phyloP scores from a whole-genome alignment of 2,888 invertebrate genomes.

The Lissonota sp. region DNA sequence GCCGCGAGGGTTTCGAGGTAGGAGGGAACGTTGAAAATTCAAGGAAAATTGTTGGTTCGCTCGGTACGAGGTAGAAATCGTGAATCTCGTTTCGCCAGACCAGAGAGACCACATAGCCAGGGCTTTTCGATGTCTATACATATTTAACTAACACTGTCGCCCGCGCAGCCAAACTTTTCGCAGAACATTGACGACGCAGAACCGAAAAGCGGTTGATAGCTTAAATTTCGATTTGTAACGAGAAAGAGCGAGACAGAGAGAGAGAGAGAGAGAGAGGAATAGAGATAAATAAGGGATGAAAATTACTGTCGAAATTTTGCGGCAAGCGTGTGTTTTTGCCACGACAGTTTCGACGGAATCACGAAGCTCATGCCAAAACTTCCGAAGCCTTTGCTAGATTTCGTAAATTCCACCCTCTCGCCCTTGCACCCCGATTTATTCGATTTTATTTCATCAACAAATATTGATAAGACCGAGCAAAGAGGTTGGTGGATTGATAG shows the following conservation, averaged over 20 bases:
- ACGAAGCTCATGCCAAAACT: background rate
- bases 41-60: constrained; percentile 32
- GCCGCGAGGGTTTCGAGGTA: background rate
- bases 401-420: no score
- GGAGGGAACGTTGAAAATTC: constrained; percentile 4
- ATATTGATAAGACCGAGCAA: no score
- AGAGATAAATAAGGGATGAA: background rate
- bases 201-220: background rate
- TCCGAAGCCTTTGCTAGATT: no score
- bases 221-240: constrained; percentile 12
- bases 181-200: background rate
- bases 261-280: background rate
- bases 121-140: background rate
- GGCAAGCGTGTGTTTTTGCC: constrained; percentile 11
- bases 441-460: no score
- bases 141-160: background rate
- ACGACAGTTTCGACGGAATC: constrained; percentile 11
- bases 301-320: constrained; percentile 17
- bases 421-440: no score
- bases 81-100: constrained; percentile 16
- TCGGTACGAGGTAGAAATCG: constrained; percentile 20
- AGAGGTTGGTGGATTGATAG: no score
- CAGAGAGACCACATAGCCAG: constrained; percentile 1
- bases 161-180: constrained; percentile 24
- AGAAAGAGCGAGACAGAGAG: constrained; percentile 3